Evolutionary conservation across 2,113 vertebrate genomes (phyloP).

Genomic region (Xenopus tropicalis): UCB_Xtro_10.0 CM004444.2:117482501-117483000

Average conservation of each 20-base stretch:
- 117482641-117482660: background rate
- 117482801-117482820: background rate
- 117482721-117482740: background rate
- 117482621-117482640: conserved; percentile 2
- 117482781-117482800: background rate
- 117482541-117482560: too few relatives aligned
- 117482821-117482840: background rate
- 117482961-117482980: too few relatives aligned
- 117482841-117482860: background rate
- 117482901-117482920: too few relatives aligned
- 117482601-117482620: background rate
- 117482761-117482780: background rate
- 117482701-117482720: background rate
- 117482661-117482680: background rate
- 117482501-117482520: too few relatives aligned
- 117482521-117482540: too few relatives aligned
- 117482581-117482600: too few relatives aligned
- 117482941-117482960: too few relatives aligned
- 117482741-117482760: background rate
- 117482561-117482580: too few relatives aligned
- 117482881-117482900: too few relatives aligned
- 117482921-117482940: too few relatives aligned
- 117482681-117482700: conserved; percentile 4
- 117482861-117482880: background rate
- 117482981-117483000: too few relatives aligned